Evolutionary conservation across 2,113 vertebrate species (phyloP).

Genomic region (Rousettus leschenaultii): DNA sequence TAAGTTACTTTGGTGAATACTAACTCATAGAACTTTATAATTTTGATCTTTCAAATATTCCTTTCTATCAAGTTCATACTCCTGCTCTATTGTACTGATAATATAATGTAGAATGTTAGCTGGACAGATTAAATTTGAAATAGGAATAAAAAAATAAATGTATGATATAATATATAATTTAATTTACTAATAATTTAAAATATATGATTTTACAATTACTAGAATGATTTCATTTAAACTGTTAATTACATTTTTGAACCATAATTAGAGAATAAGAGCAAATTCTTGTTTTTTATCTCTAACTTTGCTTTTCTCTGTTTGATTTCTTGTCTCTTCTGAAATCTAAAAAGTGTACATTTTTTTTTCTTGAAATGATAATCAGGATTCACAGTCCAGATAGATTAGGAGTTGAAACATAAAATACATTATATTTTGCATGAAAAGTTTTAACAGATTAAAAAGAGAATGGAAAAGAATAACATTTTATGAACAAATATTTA

Average conservation of each 20-base stretch:
- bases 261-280: not conserved
- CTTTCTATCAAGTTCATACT: not conserved
- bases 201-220: not conserved
- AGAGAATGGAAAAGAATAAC: not conserved
- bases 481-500: not conserved
- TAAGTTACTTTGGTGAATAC: not conserved
- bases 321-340: not conserved
- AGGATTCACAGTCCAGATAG: not conserved
- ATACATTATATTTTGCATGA: not conserved
- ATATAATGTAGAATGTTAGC: not conserved
- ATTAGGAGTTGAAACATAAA: not conserved
- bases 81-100: not conserved
- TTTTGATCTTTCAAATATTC: not conserved
- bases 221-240: not conserved
- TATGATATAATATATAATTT: not conserved
- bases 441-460: not conserved
- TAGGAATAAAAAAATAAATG: not conserved
- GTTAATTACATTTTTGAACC: not conserved
- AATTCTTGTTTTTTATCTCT: not conserved
- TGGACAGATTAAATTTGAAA: not conserved
- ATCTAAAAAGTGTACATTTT: not conserved
- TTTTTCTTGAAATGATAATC: not conserved
- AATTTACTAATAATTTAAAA: slow-evolving; percentile 1
- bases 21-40: not conserved
- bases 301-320: not conserved